Evolutionary conservation across 2,797 vertebrate species (phyloP).

Genomic region (Lophius americanus): DNA sequence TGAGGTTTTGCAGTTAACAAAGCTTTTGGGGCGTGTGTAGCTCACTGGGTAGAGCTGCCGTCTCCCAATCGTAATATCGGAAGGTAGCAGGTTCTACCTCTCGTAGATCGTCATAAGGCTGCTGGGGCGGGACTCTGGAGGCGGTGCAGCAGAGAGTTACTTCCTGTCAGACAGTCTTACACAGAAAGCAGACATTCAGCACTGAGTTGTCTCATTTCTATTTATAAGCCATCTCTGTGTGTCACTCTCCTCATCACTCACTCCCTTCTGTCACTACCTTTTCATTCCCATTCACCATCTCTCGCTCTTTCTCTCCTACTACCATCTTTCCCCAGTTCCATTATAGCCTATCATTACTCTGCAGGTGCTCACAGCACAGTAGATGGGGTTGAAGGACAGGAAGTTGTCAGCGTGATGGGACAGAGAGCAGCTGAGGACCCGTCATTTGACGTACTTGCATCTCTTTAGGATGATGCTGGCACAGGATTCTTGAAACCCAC

Average conservation of each 20-base stretch:
- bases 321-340: not conserved
- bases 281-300: constrained; percentile 8
- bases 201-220: constrained; percentile 30
- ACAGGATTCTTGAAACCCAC: constrained; percentile 75
- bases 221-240: constrained; percentile 20
- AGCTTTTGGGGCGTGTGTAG: no score
- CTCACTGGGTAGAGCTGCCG: no score
- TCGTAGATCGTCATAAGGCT: constrained; percentile 71
- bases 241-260: constrained; percentile 1
- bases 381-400: constrained; percentile 75
- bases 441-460: constrained; percentile 77
- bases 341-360: not conserved
- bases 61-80: no score
- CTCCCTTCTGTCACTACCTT: constrained; percentile 19
- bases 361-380: constrained; percentile 70
- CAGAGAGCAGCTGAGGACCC: constrained; percentile 71
- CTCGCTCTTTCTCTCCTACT: constrained; percentile 14
- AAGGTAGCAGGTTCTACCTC: no score
- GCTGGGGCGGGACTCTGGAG: constrained; percentile 63
- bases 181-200: not conserved
- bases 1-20: no score
- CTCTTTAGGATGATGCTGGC: constrained; percentile 78
- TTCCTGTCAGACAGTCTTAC: not conserved
- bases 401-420: constrained; percentile 74
- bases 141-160: not conserved